These are phyloP conservation scores for Nanorana parkeri DNA, from an alignment of 2,113 vertebrate species.

Conservation along the genomic window DNA sequence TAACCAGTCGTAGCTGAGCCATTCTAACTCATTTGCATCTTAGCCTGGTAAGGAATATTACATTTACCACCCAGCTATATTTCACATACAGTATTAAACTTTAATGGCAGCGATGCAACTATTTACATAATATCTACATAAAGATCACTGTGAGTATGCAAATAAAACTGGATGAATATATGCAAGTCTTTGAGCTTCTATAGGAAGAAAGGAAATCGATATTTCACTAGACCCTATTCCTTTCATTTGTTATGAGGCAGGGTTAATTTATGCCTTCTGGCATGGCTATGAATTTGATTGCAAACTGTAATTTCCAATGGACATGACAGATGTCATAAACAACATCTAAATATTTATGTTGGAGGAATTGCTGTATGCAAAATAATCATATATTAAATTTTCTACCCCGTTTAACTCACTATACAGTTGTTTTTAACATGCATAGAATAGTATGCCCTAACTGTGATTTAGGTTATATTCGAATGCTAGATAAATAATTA, in stretches of 20 bases:
- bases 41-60: not conserved
- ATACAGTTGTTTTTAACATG: slow-evolving; percentile 13
- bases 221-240: slow-evolving; percentile 30
- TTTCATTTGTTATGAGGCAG: slow-evolving; percentile 42
- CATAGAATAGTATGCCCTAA: not conserved
- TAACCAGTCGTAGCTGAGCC: too few relatives aligned
- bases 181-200: slow-evolving; percentile 17
- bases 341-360: slow-evolving; percentile 51
- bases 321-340: slow-evolving; percentile 50
- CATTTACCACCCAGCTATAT: not conserved
- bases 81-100: slow-evolving; percentile 19
- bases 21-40: too few relatives aligned
- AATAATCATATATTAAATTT: slow-evolving; percentile 43
- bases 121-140: slow-evolving; percentile 19
- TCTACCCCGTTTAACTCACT: not conserved
- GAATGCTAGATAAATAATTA: not conserved
- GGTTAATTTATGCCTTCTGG: slow-evolving; percentile 52
- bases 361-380: slow-evolving; percentile 21
- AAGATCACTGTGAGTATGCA: slow-evolving; percentile 24
- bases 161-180: slow-evolving; percentile 24
- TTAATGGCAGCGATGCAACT: not conserved
- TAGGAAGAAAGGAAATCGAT: slow-evolving; percentile 27
- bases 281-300: slow-evolving; percentile 43
- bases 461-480: not conserved
- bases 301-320: slow-evolving; percentile 43